phyloP scores from a whole-genome alignment of 2,113 vertebrate species.

The Lepisosteus oculatus region DNA sequence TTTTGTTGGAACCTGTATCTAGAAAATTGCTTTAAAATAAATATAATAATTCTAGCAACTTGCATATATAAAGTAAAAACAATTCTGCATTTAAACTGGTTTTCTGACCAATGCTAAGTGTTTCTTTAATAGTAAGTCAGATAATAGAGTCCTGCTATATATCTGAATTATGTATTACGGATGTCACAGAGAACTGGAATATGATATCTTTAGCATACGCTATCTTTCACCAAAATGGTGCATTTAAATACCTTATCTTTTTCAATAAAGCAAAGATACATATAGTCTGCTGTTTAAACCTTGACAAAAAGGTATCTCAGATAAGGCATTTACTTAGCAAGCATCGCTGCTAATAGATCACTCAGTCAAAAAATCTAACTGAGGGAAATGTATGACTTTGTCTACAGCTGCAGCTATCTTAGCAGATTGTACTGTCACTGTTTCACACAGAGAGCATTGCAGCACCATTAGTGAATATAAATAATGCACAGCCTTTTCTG shows the following conservation, averaged over 20 bases:
- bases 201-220: conserved; percentile 11
- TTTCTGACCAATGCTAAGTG: no score
- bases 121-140: no score
- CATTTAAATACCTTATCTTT: conserved; percentile 39
- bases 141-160: neutral
- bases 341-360: conserved; percentile 93
- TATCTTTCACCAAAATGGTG: conserved; percentile 24
- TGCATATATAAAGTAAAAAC: no score
- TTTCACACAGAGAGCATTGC: conserved; percentile 86
- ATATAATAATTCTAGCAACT: no score
- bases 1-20: no score
- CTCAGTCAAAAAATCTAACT: conserved; percentile 78
- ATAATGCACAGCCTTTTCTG: conserved; percentile 94
- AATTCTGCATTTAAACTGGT: no score
- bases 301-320: conserved; percentile 68
- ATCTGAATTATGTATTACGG: conserved; percentile 4
- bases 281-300: conserved; percentile 53
- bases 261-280: conserved; percentile 37
- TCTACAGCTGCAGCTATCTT: conserved; percentile 90
- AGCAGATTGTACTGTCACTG: conserved; percentile 87
- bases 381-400: conserved; percentile 89
- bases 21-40: no score
- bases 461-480: conserved; percentile 97
- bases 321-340: conserved; percentile 84
- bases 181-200: conserved; percentile 22